Evolutionary conservation across 2,888 invertebrate genomes (phyloP), one percentile per base, ranked within the genome.

Genomic region (Gymnocheta viridis): DNA sequence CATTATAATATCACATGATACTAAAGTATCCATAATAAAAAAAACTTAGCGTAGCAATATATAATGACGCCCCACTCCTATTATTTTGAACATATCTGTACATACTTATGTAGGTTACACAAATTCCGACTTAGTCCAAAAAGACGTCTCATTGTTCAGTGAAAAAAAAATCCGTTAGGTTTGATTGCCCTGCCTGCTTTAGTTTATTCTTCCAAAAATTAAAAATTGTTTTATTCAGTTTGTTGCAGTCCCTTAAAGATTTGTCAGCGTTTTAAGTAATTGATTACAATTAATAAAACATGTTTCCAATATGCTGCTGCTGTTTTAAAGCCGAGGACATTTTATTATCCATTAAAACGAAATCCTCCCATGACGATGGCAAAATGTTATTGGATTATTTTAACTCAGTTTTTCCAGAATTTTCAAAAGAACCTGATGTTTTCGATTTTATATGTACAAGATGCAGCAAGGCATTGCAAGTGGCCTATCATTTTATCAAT

Each of bases 401-500:
- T 0, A 56, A 66, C 29, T 56, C 10, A 29, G 87, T 88, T 19
- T 86, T 88, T 12, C 85, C 86, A 17, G 64, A 82, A 27, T 84
- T 86, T 2, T 24, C 86, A 32, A 85, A 74, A 1, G 60, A 80
- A 2, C 64, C 77, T 5, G 85, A 85, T 4, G 77, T 64, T 4
- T 80, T 87, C 5, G 35, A 56, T 29, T 87, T 86, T 70, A 89
- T 89, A 27, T 89, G 89, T 74, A 19, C 87, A 4, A 88, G 90
- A 7, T 89, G 89, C 41, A 89, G 90, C 56, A 89, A 90, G 14
- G 89, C 90, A 0, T 51, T 89, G 0, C 88, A 89, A 69, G 89
- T 89, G 54, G 82, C 89, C 2, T 89, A 88, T 87, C 89, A 89
- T 66, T 90, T 89, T 62, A 85, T 90, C 6, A 87, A 87, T 29